These are phyloP conservation scores for Ricordea florida DNA, from an alignment of 92 coral and sea anemone species.

Conservation along the genomic window DNA sequence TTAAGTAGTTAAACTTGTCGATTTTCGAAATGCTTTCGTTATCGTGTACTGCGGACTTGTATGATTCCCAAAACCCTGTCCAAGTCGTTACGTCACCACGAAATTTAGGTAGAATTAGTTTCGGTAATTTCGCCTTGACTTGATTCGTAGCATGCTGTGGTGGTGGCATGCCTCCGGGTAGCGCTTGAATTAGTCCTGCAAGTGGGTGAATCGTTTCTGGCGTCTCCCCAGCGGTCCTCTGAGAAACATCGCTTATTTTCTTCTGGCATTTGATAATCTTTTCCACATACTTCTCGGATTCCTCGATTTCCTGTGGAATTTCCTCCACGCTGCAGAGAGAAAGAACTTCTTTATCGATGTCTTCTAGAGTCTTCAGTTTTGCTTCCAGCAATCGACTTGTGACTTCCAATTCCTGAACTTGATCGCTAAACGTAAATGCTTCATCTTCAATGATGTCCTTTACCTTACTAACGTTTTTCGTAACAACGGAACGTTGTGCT, in stretches of 20 bases:
- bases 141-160: background rate
- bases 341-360: background rate
- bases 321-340: background rate
- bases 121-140: conserved; percentile 45
- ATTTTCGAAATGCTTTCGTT: conserved; percentile 6
- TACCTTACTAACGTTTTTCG: background rate
- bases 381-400: conserved; percentile 14
- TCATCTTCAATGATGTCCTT: background rate
- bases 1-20: conserved; percentile 42
- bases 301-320: background rate
- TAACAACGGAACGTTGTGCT: background rate
- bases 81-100: too few species aligned
- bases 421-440: background rate
- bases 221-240: background rate
- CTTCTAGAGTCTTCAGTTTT: conserved; percentile 1
- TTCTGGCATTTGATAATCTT: background rate
- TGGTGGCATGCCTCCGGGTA: background rate
- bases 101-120: conserved; percentile 22
- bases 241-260: background rate
- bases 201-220: background rate
- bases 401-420: conserved; percentile 30
- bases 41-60: conserved; percentile 15
- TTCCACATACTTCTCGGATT: background rate
- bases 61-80: too few species aligned
- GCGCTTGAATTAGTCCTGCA: background rate